phyloP scores from a whole-genome alignment of 2,888 invertebrate species.

The Falcaria lacertinaria region DNA sequence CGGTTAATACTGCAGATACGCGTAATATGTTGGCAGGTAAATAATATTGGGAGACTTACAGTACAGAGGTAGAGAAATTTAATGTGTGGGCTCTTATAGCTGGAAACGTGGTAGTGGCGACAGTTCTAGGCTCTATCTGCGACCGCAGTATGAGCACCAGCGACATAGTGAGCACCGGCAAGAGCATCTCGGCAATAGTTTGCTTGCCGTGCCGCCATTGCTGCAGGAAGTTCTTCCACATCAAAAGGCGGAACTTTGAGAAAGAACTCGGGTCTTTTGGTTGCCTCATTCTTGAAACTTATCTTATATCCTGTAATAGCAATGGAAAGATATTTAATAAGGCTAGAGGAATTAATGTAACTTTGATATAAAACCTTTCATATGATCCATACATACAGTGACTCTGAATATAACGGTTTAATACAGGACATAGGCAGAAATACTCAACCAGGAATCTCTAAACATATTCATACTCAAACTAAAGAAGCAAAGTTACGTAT shows the following conservation, averaged over 20 bases:
- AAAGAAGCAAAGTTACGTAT: too few species aligned
- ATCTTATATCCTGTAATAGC: neutral
- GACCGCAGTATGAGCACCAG: constrained; percentile 85
- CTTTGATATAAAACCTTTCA: too few species aligned
- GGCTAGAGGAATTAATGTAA: too few species aligned
- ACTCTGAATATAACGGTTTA: too few species aligned
- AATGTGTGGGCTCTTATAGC: constrained; percentile 47
- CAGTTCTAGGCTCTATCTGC: constrained; percentile 78
- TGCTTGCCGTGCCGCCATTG: constrained; percentile 86
- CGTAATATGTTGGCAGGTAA: neutral
- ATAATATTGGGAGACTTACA: constrained; percentile 42
- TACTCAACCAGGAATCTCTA: too few species aligned
- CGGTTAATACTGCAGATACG: too few species aligned
- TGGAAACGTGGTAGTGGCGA: constrained; percentile 32
- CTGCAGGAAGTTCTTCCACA: constrained; percentile 91
- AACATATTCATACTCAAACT: too few species aligned
- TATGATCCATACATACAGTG: too few species aligned
- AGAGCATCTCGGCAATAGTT: constrained; percentile 82
- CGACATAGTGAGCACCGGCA: constrained; percentile 83
- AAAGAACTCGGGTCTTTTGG: constrained; percentile 44
- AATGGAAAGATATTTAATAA: neutral
- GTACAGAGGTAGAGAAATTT: constrained; percentile 27
- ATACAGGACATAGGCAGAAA: too few species aligned
- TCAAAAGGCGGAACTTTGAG: constrained; percentile 83
- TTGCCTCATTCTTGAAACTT: constrained; percentile 20